Evolutionary conservation across 2,797 vertebrate genomes (phyloP), one percentile per base, ranked within the genome.

Genomic region (Neostethus bicornis): DNA sequence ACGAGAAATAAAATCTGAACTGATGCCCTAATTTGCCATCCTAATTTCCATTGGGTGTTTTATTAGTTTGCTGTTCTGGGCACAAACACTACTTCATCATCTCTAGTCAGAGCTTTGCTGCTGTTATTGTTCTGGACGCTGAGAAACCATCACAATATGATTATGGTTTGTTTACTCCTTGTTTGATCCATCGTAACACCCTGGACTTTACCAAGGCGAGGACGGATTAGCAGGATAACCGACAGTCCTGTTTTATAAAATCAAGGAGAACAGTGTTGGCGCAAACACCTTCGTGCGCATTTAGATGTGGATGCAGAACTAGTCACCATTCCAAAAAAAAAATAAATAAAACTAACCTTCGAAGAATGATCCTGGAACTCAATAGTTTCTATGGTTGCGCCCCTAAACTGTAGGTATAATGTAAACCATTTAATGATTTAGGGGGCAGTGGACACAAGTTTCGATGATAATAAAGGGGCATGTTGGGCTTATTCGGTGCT

Each of bases 131-230:
- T 61, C 46, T 32, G 26, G 32, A 32, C 6, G 7, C 14, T 16
- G 13, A 7, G 35, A 79, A 62, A 61, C 58, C 14, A 5, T 50
- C 71, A 55, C 60, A 73, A 52, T 67, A 48, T 57, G 67, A 79
- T 76, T 71, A 84, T 14, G 59, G 59, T 67, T 75, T 76, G 68
- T 66, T 80, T 80, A 42, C 47, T 63, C 5, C 7, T 31, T 39
- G 65, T 73, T 61, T 78, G 57, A 80, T 69, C 53, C 47, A 28
- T 44, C 59, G 72, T 64, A 52, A 61, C 54, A 35, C 47, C 49
- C 56, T 28, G 7, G 65, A 79, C 63, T 66, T 50, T 39, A 76
- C 38, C 23, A n/a, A 50, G 46, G 13, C 61, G 3, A 68, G 56
- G 42, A 12, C 34, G 38, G 10, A 58, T 63, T 52, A 50, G 47